Evolutionary conservation across 2,888 invertebrate genomes (phyloP).

Genomic region (Deroplatys truncata): DNA sequence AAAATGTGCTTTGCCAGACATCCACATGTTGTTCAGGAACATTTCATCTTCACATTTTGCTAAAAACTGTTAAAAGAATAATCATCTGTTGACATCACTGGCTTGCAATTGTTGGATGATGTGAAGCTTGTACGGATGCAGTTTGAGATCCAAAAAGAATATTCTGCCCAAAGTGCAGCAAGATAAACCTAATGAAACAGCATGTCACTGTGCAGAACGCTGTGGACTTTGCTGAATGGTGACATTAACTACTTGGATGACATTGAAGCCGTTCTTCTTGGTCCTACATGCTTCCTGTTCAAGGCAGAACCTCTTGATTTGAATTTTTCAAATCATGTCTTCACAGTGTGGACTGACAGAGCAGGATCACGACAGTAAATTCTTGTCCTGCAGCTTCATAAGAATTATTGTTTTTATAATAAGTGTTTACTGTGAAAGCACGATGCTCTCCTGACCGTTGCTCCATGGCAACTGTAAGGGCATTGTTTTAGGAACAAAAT

Average conservation of each 20-base stretch:
- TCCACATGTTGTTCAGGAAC: too few species aligned
- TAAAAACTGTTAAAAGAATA: too few species aligned
- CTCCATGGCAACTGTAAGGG: too few species aligned
- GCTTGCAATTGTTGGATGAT: not conserved
- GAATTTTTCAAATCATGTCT: not conserved
- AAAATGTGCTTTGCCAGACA: too few species aligned
- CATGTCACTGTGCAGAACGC: not conserved
- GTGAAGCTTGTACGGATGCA: too few species aligned
- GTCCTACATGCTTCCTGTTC: not conserved
- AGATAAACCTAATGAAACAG: not conserved
- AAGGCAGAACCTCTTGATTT: not conserved
- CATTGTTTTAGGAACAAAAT: too few species aligned
- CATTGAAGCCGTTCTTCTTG: not conserved
- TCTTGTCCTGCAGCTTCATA: too few species aligned
- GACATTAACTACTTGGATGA: not conserved
- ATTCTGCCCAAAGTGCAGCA: not conserved
- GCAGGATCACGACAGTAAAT: not conserved
- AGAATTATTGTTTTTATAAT: too few species aligned
- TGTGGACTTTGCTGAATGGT: not conserved
- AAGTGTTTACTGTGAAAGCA: too few species aligned
- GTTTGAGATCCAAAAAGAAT: not conserved
- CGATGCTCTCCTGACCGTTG: too few species aligned
- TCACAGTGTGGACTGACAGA: not conserved
- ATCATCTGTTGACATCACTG: not conserved
- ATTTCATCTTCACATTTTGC: too few species aligned